These are phyloP conservation scores for Spodoptera exigua DNA, from an alignment of 2,888 invertebrate genomes.

Conservation along the genomic window DNA sequence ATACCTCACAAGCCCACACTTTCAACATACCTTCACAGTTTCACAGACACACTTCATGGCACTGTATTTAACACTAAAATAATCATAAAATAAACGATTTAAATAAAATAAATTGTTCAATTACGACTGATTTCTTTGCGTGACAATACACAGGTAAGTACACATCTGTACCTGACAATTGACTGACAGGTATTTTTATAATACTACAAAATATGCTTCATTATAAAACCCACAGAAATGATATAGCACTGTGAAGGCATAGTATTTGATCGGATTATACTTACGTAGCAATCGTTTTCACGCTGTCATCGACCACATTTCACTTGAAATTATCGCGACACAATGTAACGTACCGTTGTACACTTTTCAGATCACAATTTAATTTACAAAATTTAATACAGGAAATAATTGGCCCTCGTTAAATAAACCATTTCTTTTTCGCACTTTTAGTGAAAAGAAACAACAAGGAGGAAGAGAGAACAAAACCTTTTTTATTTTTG, in stretches of 20 bases:
- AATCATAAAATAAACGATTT: conserved; percentile 75
- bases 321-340: conserved; percentile 77
- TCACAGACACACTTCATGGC: conserved; percentile 73
- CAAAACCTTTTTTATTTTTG: conserved; percentile 64
- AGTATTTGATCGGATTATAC: conserved; percentile 78
- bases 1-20: conserved; percentile 54
- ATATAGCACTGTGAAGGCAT: conserved; percentile 39
- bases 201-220: conserved; percentile 64
- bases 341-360: conserved; percentile 66
- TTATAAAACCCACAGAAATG: conserved; percentile 44
- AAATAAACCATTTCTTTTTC: conserved; percentile 74
- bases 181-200: conserved; percentile 70
- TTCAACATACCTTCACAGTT: conserved; percentile 68
- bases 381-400: conserved; percentile 66
- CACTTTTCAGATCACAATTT: conserved; percentile 63
- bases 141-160: conserved; percentile 65
- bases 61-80: conserved; percentile 73
- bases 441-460: conserved; percentile 77
- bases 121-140: conserved; percentile 78
- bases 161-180: conserved; percentile 65
- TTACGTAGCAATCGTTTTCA: conserved; percentile 86
- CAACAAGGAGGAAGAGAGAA: conserved; percentile 72
- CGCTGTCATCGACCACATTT: conserved; percentile 88
- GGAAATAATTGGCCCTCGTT: conserved; percentile 72
- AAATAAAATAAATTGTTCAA: conserved; percentile 74